Conservation (phyloP, 2,888 invertebrate species). For the Micoletzkya japonica region DNA sequence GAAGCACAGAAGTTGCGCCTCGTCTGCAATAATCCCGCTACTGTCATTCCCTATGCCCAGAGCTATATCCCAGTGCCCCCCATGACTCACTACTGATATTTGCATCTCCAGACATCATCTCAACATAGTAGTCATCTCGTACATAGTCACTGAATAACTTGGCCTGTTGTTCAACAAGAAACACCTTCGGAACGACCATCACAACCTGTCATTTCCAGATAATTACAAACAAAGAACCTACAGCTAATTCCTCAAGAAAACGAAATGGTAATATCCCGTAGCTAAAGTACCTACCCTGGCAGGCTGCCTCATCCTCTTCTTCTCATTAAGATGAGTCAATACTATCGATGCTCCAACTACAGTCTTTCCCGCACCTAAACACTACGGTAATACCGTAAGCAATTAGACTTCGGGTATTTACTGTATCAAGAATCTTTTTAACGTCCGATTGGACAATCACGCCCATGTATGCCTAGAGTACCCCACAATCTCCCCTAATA, state of each 20-base stretch:
- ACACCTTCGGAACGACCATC: constrained; percentile 26
- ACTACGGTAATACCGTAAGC: neutral
- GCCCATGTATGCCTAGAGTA: no score
- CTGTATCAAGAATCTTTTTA: neutral
- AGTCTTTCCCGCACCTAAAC: constrained; percentile 22
- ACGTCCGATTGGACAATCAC: no score
- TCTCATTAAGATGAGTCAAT: constrained; percentile 9
- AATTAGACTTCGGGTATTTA: neutral
- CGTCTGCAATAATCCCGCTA: neutral
- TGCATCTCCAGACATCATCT: constrained; percentile 3
- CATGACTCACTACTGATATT: no score
- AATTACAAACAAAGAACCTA: neutral
- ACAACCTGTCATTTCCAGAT: constrained; percentile 14
- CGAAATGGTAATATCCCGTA: neutral
- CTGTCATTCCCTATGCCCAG: no score
- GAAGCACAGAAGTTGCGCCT: constrained; percentile 2
- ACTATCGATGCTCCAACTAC: constrained; percentile 18
- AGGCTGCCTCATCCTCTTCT: neutral
- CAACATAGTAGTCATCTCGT: constrained; percentile 12
- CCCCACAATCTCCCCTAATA: no score
- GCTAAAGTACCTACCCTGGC: neutral
- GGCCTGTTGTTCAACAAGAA: constrained; percentile 23
- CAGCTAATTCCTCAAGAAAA: neutral
- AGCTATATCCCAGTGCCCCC: neutral
- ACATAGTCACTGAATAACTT: neutral